Evolutionary conservation across 2,797 vertebrate genomes (phyloP), one percentile per base, ranked within the genome.

Genomic region (Anabacerthia variegaticeps): DNA sequence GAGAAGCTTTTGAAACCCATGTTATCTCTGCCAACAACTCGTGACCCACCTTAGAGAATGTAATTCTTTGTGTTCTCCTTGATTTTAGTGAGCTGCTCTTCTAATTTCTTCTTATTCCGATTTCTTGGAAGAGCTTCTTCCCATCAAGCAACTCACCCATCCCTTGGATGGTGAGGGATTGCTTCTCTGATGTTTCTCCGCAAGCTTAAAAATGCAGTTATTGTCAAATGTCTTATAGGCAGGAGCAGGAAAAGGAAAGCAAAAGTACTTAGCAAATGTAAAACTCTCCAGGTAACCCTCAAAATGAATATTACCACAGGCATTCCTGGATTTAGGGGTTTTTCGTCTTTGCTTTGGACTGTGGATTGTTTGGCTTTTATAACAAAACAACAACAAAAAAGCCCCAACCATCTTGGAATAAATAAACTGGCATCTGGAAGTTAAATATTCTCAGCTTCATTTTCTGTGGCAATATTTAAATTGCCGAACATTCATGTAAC

Each of bases 121-220:
- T 95, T 81, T 91, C 80, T 95, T 90, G 82, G 88, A 96, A 96
- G 87, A 97, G 48, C 48, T 95, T 43, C 81, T 96, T 97, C 63
- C 81, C 74, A 94, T 75, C 69, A 56, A 86, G 89, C 71, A 69
- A 26, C 36, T 91, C 65, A 58, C 34, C 44, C 63, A 82, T 88
- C 37, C 58, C 66, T 93, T 85, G 69, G 66, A 63, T 78, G 74
- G 82, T 19, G 12, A 76, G 55, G 59, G 14, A 36, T 39, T 87
- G 51, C 69, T 82, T 71, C 66, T 63, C 36, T 41, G 85, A 46
- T 68, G 28, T 79, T 96, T 96, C 49, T 68, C 32, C 24, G 73
- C 17, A 66, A 19, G 22, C 65, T 89, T 59, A 77, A 90, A 88
- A 91, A 56, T 78, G 48, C 61, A 46, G 72, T 56, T 59, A 32